phyloP scores from a whole-genome alignment of 2,113 vertebrate genomes.

The Accipiter cooperii region DNA sequence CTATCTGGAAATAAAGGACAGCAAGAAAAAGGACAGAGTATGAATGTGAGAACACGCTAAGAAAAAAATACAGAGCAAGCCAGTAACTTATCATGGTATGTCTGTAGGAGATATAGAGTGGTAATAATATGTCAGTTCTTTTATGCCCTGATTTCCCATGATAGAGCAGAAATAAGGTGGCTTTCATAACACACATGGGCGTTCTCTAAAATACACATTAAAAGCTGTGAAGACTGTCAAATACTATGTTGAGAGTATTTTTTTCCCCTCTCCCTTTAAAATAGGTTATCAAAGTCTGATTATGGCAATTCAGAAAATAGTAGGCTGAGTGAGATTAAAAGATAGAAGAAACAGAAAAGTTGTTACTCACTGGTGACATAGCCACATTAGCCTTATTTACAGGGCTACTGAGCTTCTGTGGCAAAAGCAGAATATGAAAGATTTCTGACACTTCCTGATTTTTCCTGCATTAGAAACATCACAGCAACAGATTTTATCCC shows the following conservation, averaged over 20 bases:
- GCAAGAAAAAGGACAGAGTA: not conserved
- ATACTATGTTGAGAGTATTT: not conserved
- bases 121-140: not conserved
- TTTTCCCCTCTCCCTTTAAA: not conserved
- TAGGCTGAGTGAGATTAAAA: not conserved
- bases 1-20: not conserved
- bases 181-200: not conserved
- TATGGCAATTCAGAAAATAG: not conserved
- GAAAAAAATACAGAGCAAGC: not conserved
- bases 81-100: not conserved
- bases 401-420: not conserved
- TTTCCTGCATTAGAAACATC: not conserved
- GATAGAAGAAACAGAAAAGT: not conserved
- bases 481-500: not conserved
- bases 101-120: not conserved
- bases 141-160: not conserved
- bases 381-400: not conserved
- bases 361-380: not conserved
- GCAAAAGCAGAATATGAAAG: not conserved
- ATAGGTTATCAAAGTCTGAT: not conserved
- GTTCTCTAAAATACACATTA: not conserved
- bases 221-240: not conserved
- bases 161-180: not conserved
- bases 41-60: not conserved
- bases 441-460: not conserved